Conservation (phyloP, 2,797 vertebrate genomes). For the Melanogrammus aeglefinus region DNA sequence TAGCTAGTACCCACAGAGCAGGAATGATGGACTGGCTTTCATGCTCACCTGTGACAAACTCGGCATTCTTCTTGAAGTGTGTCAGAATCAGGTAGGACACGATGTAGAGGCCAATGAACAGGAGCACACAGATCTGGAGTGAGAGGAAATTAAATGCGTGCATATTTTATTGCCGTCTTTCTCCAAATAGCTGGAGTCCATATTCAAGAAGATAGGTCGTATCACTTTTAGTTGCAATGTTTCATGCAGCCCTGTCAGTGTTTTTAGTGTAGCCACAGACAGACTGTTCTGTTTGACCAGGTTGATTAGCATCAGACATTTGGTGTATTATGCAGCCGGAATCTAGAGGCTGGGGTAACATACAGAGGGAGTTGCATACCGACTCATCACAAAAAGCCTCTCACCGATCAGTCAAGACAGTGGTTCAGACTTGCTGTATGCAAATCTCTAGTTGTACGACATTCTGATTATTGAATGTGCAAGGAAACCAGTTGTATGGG, state of each 20-base stretch:
- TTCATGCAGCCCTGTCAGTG: background rate
- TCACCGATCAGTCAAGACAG: too few relatives aligned
- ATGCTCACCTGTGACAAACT: conserved; percentile 86
- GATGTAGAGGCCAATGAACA: conserved; percentile 90
- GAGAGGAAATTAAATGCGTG: background rate
- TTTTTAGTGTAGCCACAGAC: background rate
- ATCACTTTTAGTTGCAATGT: background rate
- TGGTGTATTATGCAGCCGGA: too few relatives aligned
- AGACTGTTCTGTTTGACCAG: background rate
- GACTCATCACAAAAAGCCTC: too few relatives aligned
- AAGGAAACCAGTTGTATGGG: background rate
- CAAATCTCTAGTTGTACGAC: too few relatives aligned
- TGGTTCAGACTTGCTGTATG: too few relatives aligned
- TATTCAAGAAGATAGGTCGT: background rate
- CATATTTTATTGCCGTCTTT: background rate
- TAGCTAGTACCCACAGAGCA: background rate
- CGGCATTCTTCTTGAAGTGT: conserved; percentile 89
- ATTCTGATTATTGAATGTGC: too few relatives aligned
- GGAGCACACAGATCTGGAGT: conserved; percentile 87
- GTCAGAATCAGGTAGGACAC: conserved; percentile 91
- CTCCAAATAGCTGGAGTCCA: too few relatives aligned
- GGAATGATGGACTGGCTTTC: background rate
- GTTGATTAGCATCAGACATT: background rate
- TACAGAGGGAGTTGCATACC: too few relatives aligned
- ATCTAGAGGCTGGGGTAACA: too few relatives aligned